Percentiles rank a stretch among this genome's conserved stretches.
phyloP scores from a whole-genome alignment of 2,888 invertebrate genomes.

The Nomada ferruginata region DNA sequence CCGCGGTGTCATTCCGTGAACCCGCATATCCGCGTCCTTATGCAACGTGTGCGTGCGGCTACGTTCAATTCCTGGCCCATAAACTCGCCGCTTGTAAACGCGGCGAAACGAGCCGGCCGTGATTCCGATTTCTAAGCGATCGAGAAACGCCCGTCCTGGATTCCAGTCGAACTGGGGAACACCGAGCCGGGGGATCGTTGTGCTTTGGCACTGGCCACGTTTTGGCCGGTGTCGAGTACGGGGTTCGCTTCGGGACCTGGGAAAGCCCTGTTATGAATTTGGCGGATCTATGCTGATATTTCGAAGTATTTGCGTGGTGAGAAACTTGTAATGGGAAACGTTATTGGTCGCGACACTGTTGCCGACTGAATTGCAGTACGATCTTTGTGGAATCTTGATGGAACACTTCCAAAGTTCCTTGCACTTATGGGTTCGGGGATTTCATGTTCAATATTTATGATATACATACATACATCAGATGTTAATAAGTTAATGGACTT shows the following conservation, averaged over 20 bases:
- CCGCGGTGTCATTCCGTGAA: slow-evolving; percentile 58
- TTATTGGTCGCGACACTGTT: too few relatives aligned
- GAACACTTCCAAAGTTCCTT: too few relatives aligned
- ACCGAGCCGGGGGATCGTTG: neutral
- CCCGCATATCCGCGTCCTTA: slow-evolving; percentile 64
- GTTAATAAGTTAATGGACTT: neutral
- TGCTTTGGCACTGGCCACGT: neutral
- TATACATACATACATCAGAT: neutral
- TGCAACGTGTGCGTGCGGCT: slow-evolving; percentile 28
- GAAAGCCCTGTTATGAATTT: too few relatives aligned
- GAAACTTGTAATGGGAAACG: too few relatives aligned
- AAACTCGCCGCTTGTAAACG: slow-evolving; percentile 33
- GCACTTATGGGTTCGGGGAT: too few relatives aligned
- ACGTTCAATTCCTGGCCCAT: slow-evolving; percentile 31
- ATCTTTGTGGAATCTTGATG: too few relatives aligned
- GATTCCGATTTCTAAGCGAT: slow-evolving; percentile 31
- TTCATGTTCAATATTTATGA: too few relatives aligned
- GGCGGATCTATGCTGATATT: too few relatives aligned
- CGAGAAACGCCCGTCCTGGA: neutral
- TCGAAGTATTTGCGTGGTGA: too few relatives aligned
- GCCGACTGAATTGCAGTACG: too few relatives aligned
- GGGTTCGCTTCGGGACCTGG: neutral
- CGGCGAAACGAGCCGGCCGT: slow-evolving; percentile 7
- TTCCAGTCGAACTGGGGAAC: neutral
- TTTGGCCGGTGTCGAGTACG: neutral